Evolutionary conservation across 1,140 invertebrate genomes (phyloP), one percentile per base, ranked within the genome.

Genomic region (Sycobia sp.): DNA sequence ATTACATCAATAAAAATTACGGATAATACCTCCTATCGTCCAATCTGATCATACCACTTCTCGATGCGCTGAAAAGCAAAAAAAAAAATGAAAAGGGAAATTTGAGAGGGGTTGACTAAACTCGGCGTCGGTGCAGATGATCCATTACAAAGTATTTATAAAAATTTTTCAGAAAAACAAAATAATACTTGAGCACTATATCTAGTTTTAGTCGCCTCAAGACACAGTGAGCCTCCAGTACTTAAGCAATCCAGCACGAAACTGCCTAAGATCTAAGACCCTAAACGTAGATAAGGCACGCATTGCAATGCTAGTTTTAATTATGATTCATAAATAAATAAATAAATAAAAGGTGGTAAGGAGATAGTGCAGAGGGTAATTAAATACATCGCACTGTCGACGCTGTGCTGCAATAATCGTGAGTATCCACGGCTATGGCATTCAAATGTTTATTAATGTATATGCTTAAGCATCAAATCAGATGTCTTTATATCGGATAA

Each of bases 191-290:
- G 27, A 57, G 41, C 44, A 34, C 44, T 60, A 61, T n/a, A n/a
- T 53, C 34, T 61, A 61, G n/a, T 29, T 62, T 54, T 20, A 36
- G n/a, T 53, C 34, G 39, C 50, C 36, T 54, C 39, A 54, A 61
- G 50, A 41, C 59, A 54, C 13, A 54, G 50, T 32, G 59, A 62
- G 50, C 27, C 29, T 62, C 8, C 32, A 23, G 11, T 61, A 61
- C 22, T 61, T 29, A 44, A 61, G 58, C 58, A 53, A 61, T 53
- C 22, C 32, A 49, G 46, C 44, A 49, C 44, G 16, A 34, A 61
- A 54, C 50, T 62, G 47, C 59, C 47, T 38, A 53, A 46, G 18
- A 36, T 61, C 49, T 61, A 61, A 53, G 23, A 34, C 25, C 53
- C 58, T 61, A 61, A 51, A 41, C 25, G 23, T 57, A 46, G 59